Evolutionary conservation across 2,888 invertebrate species (phyloP), one percentile per base, ranked within the genome.

Genomic region (Thera britannica): DNA sequence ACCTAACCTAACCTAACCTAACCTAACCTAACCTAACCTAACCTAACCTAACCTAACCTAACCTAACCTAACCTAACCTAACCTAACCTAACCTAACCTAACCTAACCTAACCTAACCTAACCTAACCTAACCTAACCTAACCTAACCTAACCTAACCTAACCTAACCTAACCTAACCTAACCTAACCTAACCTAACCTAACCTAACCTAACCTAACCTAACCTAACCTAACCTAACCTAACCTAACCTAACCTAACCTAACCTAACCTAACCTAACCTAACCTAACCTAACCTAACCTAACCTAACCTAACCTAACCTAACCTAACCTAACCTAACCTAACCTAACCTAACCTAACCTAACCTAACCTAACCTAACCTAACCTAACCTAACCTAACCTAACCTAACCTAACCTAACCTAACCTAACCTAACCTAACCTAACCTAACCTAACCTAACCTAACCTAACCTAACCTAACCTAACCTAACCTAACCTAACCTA

Each of bases 331-430:
- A 67, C 67, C 70, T 70, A 70, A 70, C 67, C 68, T 69, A 67
- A 67, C 67, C 68, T 67, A 72, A 72, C 67, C 69, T 69, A 68
- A 67, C 68, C 69, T 68, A 62, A 62, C 65, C 64, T 59, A 65
- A 65, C 70, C 70, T 67, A 70, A 70, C 70, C 70, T 65, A 70
- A 72, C 69, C 69, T 67, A 67, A 70, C 72, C 72, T 68, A 71
- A 72, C 72, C 72, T 69, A 72, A 72, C 72, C 71, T 70, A 70
- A 67, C 67, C 68, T 69, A 69, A 69, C 69, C 72, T 67, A 71
- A 71, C 68, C 71, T 68, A 63, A 56, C 66, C 64, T 61, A 61
- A 54, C 67, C 67, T 67, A 54, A 64, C 62, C 64, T 58, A 61
- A 61, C 66, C 68, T 66, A 63, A 62, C 68, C 62, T 62, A 65